phyloP scores from a whole-genome alignment of 2,113 vertebrate genomes.

The Malaclemys terrapin region DNA sequence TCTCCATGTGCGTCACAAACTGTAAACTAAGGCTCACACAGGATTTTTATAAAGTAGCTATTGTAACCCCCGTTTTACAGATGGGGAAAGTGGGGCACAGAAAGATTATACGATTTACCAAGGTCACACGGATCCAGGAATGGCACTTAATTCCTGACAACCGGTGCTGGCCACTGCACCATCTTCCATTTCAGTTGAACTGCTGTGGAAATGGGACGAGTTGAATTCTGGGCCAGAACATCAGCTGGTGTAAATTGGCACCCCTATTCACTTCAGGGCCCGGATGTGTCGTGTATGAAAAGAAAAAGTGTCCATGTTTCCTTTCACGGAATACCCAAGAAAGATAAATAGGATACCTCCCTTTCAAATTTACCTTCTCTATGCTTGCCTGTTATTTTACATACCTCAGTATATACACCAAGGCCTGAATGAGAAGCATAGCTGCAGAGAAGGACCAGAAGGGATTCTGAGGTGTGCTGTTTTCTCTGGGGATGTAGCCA shows the following conservation, averaged over 20 bases:
- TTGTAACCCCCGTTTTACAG: not conserved
- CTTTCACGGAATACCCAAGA: not conserved
- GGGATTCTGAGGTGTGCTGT: slow-evolving; percentile 1
- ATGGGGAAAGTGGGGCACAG: not conserved
- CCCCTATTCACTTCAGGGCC: not conserved
- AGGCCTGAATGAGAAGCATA: slow-evolving; percentile 24
- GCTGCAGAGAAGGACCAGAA: not conserved
- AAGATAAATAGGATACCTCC: not conserved
- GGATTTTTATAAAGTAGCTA: not conserved
- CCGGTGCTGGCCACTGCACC: not conserved
- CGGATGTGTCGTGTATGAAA: not conserved
- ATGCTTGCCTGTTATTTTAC: not conserved
- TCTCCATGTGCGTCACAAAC: not conserved
- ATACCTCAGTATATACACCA: not conserved
- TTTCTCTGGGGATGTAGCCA: slow-evolving; percentile 4
- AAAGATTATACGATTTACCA: not conserved
- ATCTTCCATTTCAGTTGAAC: not conserved
- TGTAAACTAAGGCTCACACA: not conserved
- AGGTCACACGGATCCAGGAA: not conserved
- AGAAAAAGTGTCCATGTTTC: slow-evolving; percentile 1
- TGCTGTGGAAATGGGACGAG: not conserved
- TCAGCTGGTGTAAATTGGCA: not conserved
- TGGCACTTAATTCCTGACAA: not conserved
- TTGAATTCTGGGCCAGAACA: not conserved
- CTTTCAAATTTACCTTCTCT: no score